Evolutionary conservation across 1,140 invertebrate genomes (phyloP).

Genomic region (Caligus rogercresseyi): DNA sequence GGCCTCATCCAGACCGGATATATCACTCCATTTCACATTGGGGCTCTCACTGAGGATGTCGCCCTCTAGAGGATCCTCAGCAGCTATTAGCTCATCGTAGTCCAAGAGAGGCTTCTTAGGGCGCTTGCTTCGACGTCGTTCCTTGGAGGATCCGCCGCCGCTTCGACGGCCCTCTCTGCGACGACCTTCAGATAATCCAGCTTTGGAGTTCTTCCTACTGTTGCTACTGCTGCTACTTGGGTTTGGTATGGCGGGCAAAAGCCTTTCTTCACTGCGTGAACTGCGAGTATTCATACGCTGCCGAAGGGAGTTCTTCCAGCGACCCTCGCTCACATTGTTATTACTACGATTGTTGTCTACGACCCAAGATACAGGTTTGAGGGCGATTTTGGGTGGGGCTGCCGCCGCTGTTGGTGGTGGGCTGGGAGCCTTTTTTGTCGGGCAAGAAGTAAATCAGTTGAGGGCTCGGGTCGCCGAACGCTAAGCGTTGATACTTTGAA

Average conservation of each 20-base stretch:
- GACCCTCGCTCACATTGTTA: slow-evolving; percentile 4
- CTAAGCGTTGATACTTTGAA: not conserved
- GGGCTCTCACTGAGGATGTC: slow-evolving; percentile 1
- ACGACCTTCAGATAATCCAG: not conserved
- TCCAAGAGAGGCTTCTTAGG: not conserved
- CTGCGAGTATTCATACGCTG: not conserved
- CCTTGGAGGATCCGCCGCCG: slow-evolving; percentile 5
- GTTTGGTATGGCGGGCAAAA: slow-evolving; percentile 16
- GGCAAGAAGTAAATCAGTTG: too few species aligned
- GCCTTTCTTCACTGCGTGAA: slow-evolving; percentile 4
- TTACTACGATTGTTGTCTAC: not conserved
- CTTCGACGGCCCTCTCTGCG: not conserved
- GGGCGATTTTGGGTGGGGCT: not conserved
- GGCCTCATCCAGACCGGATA: slow-evolving; percentile 30
- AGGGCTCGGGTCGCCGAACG: not conserved
- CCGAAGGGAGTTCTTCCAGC: slow-evolving; percentile 17
- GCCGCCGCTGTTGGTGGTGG: too few species aligned
- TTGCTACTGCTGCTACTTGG: not conserved
- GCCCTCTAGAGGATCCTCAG: not conserved
- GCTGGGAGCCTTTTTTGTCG: not conserved
- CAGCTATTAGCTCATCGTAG: slow-evolving; percentile 5
- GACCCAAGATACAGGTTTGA: not conserved
- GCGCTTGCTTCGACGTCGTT: not conserved
- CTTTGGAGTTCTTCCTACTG: not conserved
- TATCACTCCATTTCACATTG: slow-evolving; percentile 16